Percentiles rank a stretch among this genome's conserved stretches.
These are phyloP conservation scores for Yponomeuta evonymella DNA, from an alignment of 2,888 invertebrate genomes.

Conservation along the genomic window DNA sequence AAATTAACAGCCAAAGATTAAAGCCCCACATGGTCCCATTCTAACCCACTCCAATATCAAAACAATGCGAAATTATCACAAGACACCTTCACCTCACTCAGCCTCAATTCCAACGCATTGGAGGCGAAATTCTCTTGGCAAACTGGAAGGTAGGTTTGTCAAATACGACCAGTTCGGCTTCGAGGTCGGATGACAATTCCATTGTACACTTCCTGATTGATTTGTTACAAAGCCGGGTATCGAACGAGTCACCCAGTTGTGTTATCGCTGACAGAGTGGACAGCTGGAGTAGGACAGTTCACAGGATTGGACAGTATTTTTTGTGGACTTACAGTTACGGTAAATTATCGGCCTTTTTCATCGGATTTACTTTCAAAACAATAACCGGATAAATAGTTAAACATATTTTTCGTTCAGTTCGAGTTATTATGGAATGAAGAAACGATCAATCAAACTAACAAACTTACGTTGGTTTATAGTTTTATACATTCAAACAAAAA, in stretches of 20 bases:
- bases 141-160: constrained; percentile 1
- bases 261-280: too few species aligned
- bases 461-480: too few species aligned
- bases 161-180: constrained; percentile 31
- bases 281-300: constrained; percentile 24
- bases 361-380: too few species aligned
- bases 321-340: constrained; percentile 8
- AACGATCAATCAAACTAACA: too few species aligned
- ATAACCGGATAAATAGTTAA: too few species aligned
- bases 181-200: constrained; percentile 45
- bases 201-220: constrained; percentile 39
- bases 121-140: neutral
- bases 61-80: neutral
- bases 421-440: too few species aligned
- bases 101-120: too few species aligned
- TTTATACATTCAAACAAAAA: too few species aligned
- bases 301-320: constrained; percentile 27
- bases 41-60: neutral
- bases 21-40: neutral
- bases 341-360: too few species aligned
- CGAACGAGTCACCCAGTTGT: constrained; percentile 31
- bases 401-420: too few species aligned
- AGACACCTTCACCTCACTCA: too few species aligned
- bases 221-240: constrained; percentile 21
- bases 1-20: constrained; percentile 4